phyloP scores from a whole-genome alignment of 2,113 vertebrate genomes.

The Phylloscopus trochiloides region DNA sequence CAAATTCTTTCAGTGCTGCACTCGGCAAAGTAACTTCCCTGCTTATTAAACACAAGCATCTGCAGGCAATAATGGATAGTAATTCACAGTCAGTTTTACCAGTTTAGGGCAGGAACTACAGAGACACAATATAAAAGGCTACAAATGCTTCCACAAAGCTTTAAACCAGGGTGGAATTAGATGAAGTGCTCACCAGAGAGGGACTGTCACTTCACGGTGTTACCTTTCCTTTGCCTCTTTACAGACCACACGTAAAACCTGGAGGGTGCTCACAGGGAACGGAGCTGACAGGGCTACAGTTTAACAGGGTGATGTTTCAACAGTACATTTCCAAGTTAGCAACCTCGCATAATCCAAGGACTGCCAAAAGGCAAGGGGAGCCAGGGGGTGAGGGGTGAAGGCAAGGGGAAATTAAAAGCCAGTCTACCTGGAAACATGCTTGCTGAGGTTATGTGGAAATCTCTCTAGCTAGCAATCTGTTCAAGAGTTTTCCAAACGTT shows the following conservation, averaged over 20 bases:
- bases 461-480: not conserved
- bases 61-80: not conserved
- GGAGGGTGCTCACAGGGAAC: not conserved
- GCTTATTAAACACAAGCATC: not conserved
- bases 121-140: not conserved
- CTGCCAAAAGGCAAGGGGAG: not conserved
- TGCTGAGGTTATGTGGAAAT: not conserved
- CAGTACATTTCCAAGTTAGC: slow-evolving; percentile 32
- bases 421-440: not conserved
- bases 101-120: not conserved
- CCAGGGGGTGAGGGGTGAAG: not conserved
- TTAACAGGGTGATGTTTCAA: slow-evolving; percentile 33
- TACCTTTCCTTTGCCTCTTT: not conserved
- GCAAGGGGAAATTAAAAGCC: slow-evolving; percentile 21
- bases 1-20: not conserved
- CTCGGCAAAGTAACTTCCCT: not conserved
- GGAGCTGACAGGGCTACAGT: not conserved
- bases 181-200: not conserved
- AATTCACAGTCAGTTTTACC: not conserved
- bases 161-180: not conserved
- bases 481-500: not conserved
- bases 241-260: not conserved
- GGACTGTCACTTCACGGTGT: not conserved
- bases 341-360: not conserved
- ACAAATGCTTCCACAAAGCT: not conserved